A percentile compares a stretch with the other conserved stretches of the same genome.
Conservation (phyloP, 2,113 vertebrate genomes). For the Ellobius talpinus region DNA sequence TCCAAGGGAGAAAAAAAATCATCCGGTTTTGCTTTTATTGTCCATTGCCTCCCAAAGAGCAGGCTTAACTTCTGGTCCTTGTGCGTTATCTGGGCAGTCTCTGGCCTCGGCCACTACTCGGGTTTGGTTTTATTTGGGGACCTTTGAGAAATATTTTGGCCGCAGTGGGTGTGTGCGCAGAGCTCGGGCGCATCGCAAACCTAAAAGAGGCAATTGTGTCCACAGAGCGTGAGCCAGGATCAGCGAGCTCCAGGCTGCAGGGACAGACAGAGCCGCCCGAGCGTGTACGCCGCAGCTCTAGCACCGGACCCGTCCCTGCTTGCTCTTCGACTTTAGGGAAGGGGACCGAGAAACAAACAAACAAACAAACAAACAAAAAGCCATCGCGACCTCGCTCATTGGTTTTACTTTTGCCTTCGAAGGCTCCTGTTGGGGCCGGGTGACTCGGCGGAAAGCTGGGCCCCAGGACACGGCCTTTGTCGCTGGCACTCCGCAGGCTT, state of each 20-base stretch:
- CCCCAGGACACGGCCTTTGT: conserved; percentile 61
- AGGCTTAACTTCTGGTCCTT: no score
- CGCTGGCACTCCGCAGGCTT: background rate
- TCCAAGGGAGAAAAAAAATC: background rate
- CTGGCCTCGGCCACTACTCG: background rate
- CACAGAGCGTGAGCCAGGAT: background rate
- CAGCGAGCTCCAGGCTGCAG: background rate
- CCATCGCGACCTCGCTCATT: background rate
- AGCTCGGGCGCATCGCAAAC: background rate
- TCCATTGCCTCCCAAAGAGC: background rate
- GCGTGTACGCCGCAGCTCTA: background rate
- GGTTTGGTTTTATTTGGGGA: background rate
- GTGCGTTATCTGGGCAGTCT: background rate
- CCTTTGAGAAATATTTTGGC: background rate
- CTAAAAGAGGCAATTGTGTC: background rate
- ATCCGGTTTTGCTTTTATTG: background rate
- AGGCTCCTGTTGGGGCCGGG: background rate
- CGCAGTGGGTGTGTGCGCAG: background rate
- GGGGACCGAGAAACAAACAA: fast-evolving
- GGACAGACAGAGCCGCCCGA: background rate
- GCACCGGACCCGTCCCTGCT: background rate
- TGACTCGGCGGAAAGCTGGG: background rate
- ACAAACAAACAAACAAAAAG: background rate
- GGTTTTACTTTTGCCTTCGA: background rate
- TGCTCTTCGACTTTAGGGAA: background rate